These are phyloP conservation scores for Allygus modestus DNA, from an alignment of 2,888 invertebrate genomes.

Conservation along the genomic window DNA sequence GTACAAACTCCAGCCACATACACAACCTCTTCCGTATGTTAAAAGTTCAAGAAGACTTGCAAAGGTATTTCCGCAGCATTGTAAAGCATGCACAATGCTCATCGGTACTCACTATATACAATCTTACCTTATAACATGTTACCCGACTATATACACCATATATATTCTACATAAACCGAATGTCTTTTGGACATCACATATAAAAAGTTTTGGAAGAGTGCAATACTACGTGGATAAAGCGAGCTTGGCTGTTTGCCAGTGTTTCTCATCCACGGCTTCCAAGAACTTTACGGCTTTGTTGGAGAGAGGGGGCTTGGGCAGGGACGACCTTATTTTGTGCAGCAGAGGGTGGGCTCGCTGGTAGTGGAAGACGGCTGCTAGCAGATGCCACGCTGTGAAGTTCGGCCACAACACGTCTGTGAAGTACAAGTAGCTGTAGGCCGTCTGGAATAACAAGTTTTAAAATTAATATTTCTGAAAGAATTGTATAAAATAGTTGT, in stretches of 20 bases:
- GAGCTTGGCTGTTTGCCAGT: slow-evolving; percentile 33
- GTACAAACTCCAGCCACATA: too few relatives aligned
- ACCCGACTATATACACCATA: slow-evolving; percentile 9
- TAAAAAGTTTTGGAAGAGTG: background rate
- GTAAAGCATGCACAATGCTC: background rate
- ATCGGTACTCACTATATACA: background rate
- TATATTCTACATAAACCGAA: slow-evolving; percentile 7
- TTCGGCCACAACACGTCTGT: slow-evolving; percentile 97
- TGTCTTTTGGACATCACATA: slow-evolving; percentile 4
- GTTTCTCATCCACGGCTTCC: slow-evolving; percentile 17
- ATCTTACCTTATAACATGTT: background rate
- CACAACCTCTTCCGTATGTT: too few relatives aligned
- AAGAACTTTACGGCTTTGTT: slow-evolving; percentile 46
- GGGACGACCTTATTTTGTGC: background rate
- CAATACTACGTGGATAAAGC: background rate
- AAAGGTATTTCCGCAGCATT: too few relatives aligned
- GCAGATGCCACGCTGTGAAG: slow-evolving; percentile 94
- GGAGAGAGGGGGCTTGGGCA: slow-evolving; percentile 21
- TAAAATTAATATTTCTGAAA: background rate
- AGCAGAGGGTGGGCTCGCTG: slow-evolving; percentile 78
- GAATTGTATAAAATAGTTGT: too few relatives aligned
- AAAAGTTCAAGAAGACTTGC: too few relatives aligned
- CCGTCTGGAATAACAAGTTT: slow-evolving; percentile 78
- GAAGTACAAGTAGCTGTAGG: slow-evolving; percentile 90
- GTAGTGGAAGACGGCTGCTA: slow-evolving; percentile 91